Evolutionary conservation across 2,797 vertebrate genomes (phyloP).

Genomic region (Cheirogaleus major): DNA sequence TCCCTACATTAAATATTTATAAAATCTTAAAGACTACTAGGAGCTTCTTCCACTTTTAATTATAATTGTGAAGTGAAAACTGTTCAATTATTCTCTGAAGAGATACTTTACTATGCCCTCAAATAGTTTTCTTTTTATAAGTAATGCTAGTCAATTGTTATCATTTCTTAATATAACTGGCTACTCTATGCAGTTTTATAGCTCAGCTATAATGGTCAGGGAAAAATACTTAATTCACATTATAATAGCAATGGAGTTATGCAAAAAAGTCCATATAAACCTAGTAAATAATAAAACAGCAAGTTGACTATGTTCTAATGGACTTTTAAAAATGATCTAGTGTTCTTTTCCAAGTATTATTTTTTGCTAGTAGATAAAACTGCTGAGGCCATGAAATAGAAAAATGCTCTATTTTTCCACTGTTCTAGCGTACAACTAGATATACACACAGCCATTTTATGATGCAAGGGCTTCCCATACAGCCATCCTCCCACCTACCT

Average conservation of each 20-base stretch:
- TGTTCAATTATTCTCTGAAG: conserved; percentile 49
- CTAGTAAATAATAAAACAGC: conserved; percentile 24
- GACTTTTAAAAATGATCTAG: background rate
- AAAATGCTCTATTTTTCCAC: background rate
- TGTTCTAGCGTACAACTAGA: background rate
- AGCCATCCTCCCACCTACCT: accelerated
- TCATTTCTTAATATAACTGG: conserved; percentile 4
- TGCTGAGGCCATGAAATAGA: background rate
- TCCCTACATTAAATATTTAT: conserved; percentile 59
- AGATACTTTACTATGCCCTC: background rate
- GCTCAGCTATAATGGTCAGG: background rate
- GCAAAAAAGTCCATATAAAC: background rate
- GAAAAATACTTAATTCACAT: conserved; percentile 22
- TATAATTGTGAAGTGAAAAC: conserved; percentile 42
- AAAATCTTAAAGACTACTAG: conserved; percentile 48
- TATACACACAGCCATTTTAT: background rate
- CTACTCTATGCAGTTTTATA: background rate
- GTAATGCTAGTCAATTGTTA: conserved; percentile 30
- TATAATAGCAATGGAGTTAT: conserved; percentile 21
- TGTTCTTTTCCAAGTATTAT: background rate
- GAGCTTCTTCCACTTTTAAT: conserved; percentile 61
- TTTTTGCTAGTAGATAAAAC: background rate
- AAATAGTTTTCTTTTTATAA: background rate
- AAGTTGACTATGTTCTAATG: conserved; percentile 11
- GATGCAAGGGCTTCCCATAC: background rate